phyloP scores from a whole-genome alignment of 1,140 invertebrate genomes.

The Brachionus calyciflorus region DNA sequence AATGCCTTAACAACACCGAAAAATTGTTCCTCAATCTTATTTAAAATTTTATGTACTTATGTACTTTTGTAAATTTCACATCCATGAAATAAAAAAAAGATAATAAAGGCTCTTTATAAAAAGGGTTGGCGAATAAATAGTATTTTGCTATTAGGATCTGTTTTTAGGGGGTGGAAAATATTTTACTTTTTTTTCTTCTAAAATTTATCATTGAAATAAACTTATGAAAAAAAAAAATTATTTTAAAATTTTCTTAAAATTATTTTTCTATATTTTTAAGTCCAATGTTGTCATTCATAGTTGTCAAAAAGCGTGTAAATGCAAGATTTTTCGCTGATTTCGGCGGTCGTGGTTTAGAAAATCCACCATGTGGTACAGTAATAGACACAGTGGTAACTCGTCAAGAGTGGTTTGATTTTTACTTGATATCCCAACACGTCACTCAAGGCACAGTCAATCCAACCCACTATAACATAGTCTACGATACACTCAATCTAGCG shows the following conservation, averaged over 20 bases:
- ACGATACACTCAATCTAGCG: constrained; percentile 65
- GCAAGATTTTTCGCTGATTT: constrained; percentile 40
- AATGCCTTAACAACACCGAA: too few relatives aligned
- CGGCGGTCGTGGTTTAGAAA: constrained; percentile 61
- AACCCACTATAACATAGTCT: constrained; percentile 74
- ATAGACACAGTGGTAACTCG: constrained; percentile 77
- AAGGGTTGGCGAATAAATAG: too few relatives aligned
- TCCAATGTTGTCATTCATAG: constrained; percentile 44
- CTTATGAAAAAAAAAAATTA: too few relatives aligned
- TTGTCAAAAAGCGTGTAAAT: constrained; percentile 61
- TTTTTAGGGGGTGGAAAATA: too few relatives aligned
- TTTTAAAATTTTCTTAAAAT: background rate
- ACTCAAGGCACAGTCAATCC: constrained; percentile 76
- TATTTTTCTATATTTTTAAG: background rate
- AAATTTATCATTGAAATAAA: too few relatives aligned
- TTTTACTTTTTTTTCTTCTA: too few relatives aligned
- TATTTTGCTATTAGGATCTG: too few relatives aligned
- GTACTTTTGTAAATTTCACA: too few relatives aligned
- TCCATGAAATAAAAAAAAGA: too few relatives aligned
- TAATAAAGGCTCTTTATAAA: too few relatives aligned
- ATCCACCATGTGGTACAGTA: constrained; percentile 79
- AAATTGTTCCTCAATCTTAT: too few relatives aligned
- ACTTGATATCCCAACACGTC: constrained; percentile 73
- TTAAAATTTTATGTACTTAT: too few relatives aligned
- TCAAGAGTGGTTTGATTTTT: constrained; percentile 80